These are phyloP conservation scores for Sanderia malayensis DNA, from an alignment of 30 jellyfish, hydroid and myxozoan species.

Conservation along the genomic window DNA sequence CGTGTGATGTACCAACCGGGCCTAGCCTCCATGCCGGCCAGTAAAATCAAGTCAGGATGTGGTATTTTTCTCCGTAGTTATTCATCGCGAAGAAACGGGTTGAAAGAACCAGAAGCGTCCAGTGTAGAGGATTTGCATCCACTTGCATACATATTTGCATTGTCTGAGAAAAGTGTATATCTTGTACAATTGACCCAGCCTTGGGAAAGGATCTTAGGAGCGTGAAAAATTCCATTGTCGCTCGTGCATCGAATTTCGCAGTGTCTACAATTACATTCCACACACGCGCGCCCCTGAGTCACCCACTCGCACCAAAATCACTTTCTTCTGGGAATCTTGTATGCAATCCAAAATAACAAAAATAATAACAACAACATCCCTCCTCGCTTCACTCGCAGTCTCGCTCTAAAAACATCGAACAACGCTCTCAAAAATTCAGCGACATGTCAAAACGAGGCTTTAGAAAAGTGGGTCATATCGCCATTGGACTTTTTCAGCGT, in stretches of 20 bases:
- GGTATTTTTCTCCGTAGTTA: conserved; percentile 15
- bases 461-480: not conserved
- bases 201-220: not conserved
- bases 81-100: not conserved
- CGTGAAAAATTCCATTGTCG: not conserved
- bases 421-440: too few relatives aligned
- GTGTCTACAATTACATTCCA: too few relatives aligned
- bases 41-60: conserved; percentile 67
- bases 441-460: not conserved
- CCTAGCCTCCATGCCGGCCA: conserved; percentile 75
- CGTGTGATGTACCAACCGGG: conserved; percentile 16
- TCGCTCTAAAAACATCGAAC: not conserved
- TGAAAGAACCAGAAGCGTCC: conserved; percentile 46
- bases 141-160: not conserved
- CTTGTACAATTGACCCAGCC: not conserved
- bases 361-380: not conserved
- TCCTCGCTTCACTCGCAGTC: not conserved
- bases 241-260: too few relatives aligned
- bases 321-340: not conserved
- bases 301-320: not conserved
- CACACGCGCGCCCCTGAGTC: too few relatives aligned
- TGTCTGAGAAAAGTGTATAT: not conserved
- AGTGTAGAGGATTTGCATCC: conserved; percentile 30
- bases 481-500: too few relatives aligned
- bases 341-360: not conserved